Evolutionary conservation across 2,113 vertebrate genomes (phyloP), one percentile per base, ranked within the genome.

Genomic region (Menidia beryllina): DNA sequence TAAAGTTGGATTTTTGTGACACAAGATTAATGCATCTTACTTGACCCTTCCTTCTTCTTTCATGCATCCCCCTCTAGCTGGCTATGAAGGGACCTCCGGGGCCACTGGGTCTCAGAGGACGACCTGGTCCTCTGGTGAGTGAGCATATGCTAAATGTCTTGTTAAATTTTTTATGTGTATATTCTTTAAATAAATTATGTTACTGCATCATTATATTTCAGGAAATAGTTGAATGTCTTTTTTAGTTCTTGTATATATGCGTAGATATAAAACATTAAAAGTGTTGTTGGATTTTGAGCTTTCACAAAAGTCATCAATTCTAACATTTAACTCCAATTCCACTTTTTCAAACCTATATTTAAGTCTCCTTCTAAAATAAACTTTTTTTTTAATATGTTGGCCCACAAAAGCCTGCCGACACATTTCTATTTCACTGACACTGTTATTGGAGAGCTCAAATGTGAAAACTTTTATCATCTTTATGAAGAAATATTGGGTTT

Each of bases 61-160:
- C 11, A 39, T 71, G 27, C n/a, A 55, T 41, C 34, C 56, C 27
- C 14, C 23, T 83, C 58, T 79, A 99, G 97, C 78, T 99, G 87
- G 95, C 97, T 0, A 81, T 98, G 93, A 94, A 96, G 77, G 97
- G 97, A 50, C 96, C 97, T 0, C 95, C 95, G 0, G 97, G 97
- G 49, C 95, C 97, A 0, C 93, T 98, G 77, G 97, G 97, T 8
- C 94, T 98, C 8, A 96, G 95, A 0, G 97, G 97, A 72, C 89
- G 97, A 50, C 95, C 97, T 0, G 97, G 97, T 30, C 97, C 96
- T 0, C 81, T 99, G 94, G 97, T 98, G 74, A 86, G 96, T 95
- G 30, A 83, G 41, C 26, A 25, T 59, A 30, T 12, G 30, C 2
- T 25, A 11, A 24, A 3, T 58, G 9, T 47, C 2, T 9, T 15